These are phyloP conservation scores for Eupsittula cactorum DNA, from an alignment of 2,113 vertebrate species.

Conservation along the genomic window DNA sequence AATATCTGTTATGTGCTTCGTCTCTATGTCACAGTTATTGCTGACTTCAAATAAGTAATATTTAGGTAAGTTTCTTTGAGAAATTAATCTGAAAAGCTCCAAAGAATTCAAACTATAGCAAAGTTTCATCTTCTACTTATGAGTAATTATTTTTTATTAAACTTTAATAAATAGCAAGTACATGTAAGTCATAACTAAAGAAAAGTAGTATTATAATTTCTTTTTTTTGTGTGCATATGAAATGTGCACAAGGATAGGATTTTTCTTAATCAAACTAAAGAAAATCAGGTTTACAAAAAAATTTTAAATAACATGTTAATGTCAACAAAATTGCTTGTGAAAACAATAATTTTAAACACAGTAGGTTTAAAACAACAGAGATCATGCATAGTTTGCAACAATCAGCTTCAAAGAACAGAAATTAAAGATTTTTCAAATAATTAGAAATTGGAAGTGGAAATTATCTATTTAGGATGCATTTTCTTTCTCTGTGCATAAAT, in stretches of 20 bases:
- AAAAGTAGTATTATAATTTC: background rate
- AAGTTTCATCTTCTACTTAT: background rate
- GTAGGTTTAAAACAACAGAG: background rate
- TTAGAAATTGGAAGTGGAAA: background rate
- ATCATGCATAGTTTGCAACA: background rate
- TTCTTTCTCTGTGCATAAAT: background rate
- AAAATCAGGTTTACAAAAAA: background rate
- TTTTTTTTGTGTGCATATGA: background rate
- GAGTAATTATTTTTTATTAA: background rate
- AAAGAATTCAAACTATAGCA: background rate
- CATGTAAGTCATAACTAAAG: background rate
- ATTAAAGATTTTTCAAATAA: background rate
- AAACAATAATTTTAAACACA: background rate
- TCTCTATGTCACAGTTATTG: background rate
- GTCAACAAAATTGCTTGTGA: background rate
- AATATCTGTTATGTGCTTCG: background rate
- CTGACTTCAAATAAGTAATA: background rate
- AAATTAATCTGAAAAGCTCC: background rate
- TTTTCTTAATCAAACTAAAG: background rate
- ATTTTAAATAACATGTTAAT: background rate
- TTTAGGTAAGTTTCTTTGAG: background rate
- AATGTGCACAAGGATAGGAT: background rate
- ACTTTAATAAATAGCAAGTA: background rate
- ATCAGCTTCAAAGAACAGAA: background rate
- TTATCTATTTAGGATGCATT: background rate